Percentiles rank a stretch among this genome's conserved stretches.
These are phyloP conservation scores for Diprion similis DNA, from an alignment of 1,140 invertebrate genomes.

Conservation along the genomic window DNA sequence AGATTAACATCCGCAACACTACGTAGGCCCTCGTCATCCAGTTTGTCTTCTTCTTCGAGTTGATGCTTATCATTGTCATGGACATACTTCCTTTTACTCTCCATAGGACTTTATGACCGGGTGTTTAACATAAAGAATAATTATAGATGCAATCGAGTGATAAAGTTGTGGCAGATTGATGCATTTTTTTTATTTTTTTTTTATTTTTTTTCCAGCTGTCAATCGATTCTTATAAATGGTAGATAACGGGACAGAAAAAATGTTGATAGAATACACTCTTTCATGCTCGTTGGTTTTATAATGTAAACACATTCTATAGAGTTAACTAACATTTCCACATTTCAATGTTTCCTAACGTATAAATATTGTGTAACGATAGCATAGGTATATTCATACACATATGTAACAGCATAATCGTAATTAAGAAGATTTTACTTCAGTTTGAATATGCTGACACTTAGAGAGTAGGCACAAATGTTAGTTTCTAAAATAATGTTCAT, in stretches of 20 bases:
- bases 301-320: background rate
- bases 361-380: slow-evolving; percentile 8
- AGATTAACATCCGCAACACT: background rate
- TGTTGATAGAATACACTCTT: background rate
- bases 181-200: background rate
- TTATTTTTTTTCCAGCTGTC: background rate
- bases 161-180: slow-evolving; percentile 3
- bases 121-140: background rate
- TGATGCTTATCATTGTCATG: background rate
- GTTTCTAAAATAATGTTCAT: slow-evolving; percentile 3
- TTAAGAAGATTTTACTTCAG: background rate
- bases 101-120: background rate
- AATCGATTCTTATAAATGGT: background rate
- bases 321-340: slow-evolving; percentile 7
- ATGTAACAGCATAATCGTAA: background rate
- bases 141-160: background rate
- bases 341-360: background rate
- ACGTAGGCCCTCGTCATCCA: background rate
- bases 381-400: background rate
- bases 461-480: background rate
- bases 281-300: background rate
- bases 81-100: background rate
- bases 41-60: slow-evolving; percentile 1
- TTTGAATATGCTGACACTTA: slow-evolving; percentile 6
- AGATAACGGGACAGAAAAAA: background rate